Evolutionary conservation across 2,797 vertebrate genomes (phyloP), one percentile per base, ranked within the genome.

Genomic region (Sebastes aleutianus): DNA sequence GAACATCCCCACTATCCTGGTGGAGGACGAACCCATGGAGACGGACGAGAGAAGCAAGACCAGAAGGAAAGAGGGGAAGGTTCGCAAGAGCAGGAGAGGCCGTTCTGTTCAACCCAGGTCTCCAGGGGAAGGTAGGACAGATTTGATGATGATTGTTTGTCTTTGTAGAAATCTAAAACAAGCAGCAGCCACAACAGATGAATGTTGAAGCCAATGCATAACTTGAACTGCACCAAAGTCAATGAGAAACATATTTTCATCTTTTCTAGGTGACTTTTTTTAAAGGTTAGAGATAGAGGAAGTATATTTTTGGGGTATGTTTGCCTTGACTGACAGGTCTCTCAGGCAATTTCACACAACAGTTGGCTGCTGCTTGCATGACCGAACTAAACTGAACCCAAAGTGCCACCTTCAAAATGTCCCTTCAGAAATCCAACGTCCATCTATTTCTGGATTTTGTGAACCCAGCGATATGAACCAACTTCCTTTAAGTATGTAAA

Each of bases 121-220:
- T 57, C 94, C 96, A 4, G 96, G 97, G 77, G 91, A 97, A 91
- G 97, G 97, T 98, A 97, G 74, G 85, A 53, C 20, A 65, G 27
- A 1, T 36, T 68, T 57, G 3, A 22, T 53, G 13, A 34, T 61
- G 8, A 50, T n/a, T 29, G 3, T 20, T 63, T 0, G 1, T 18
- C 3, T 76, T 43, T 36, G 58, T 65, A 39, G 43, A 61, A 65
- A 11, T 24, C 3, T 9, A n/a, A 65, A 66, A 47, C 39, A 20
- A 59, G 31, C 70, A 63, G 39, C 66, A 78, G 63, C 26, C 61
- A 10, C 6, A 32, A 22, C n/a, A 6, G 67, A 73, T 34, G 39
- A 47, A 24, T 20, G 62, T 18, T 75, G 11, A 56, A 32, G 13
- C 14, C 24, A 58, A 10, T 29, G n/a, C 26, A 12, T 20, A 56